These are phyloP conservation scores for Tragelaphus buxtoni DNA, from an alignment of 2,113 vertebrate genomes.

Conservation along the genomic window DNA sequence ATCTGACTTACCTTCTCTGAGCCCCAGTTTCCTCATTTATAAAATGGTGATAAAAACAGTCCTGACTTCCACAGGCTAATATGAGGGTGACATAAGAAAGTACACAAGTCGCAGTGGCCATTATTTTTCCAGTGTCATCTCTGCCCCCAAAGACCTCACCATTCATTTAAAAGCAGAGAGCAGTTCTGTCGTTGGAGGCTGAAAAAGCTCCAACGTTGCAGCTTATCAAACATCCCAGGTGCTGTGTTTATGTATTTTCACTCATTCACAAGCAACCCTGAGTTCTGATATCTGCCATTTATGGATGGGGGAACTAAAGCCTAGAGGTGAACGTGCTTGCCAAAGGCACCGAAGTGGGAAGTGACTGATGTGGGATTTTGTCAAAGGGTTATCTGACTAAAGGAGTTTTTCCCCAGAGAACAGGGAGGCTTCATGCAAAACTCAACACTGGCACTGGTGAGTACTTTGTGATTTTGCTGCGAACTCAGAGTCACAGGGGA, in stretches of 20 bases:
- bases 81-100: too few relatives aligned
- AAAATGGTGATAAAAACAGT: neutral
- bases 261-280: neutral
- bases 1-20: neutral
- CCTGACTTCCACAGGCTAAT: neutral
- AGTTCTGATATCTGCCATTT: neutral
- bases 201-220: neutral
- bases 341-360: neutral
- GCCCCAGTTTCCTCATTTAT: neutral
- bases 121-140: neutral
- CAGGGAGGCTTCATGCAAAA: neutral
- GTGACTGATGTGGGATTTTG: neutral
- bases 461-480: neutral
- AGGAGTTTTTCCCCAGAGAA: neutral
- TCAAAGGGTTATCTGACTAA: neutral
- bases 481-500: too few relatives aligned
- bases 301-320: neutral
- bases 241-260: neutral
- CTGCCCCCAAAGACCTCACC: neutral
- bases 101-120: rapidly evolving
- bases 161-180: neutral
- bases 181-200: neutral
- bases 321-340: neutral
- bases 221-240: neutral
- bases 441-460: neutral